phyloP scores from a whole-genome alignment of 2,797 vertebrate genomes.

The Sandelia bainsii region DNA sequence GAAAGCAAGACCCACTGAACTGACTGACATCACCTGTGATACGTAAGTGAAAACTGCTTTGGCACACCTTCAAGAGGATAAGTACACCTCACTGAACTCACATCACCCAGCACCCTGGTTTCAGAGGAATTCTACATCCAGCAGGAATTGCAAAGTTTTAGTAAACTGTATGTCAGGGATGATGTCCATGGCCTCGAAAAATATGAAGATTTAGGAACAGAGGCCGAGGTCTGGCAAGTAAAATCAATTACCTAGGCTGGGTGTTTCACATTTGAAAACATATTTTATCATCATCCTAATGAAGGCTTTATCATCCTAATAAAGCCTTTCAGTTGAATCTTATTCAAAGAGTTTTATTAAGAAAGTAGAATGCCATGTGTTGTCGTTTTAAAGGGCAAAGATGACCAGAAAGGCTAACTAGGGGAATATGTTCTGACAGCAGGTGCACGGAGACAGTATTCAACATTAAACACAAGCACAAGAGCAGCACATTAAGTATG shows the following conservation, averaged over 20 bases:
- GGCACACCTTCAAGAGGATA: slow-evolving; percentile 59
- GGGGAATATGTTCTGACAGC: slow-evolving; percentile 72
- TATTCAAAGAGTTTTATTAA: slow-evolving; percentile 49
- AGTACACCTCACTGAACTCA: slow-evolving; percentile 57
- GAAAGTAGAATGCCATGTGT: slow-evolving; percentile 65
- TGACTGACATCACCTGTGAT: slow-evolving; percentile 80
- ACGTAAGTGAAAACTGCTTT: slow-evolving; percentile 63
- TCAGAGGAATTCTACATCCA: slow-evolving; percentile 24
- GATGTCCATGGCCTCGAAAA: slow-evolving; percentile 24
- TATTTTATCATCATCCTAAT: slow-evolving; percentile 12
- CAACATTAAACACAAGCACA: slow-evolving; percentile 67
- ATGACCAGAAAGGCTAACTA: slow-evolving; percentile 69
- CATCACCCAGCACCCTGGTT: slow-evolving; percentile 39
- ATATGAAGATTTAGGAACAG: slow-evolving; percentile 22
- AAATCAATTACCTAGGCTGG: slow-evolving; percentile 35
- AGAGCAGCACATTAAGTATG: slow-evolving; percentile 44
- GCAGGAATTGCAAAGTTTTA: slow-evolving; percentile 26
- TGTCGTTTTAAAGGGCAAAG: slow-evolving; percentile 78
- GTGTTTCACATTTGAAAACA: slow-evolving; percentile 35
- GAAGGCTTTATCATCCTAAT: slow-evolving; percentile 30
- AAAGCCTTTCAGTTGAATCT: slow-evolving; percentile 33
- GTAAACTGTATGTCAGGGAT: slow-evolving; percentile 28
- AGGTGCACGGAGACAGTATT: slow-evolving; percentile 59
- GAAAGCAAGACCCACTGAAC: slow-evolving; percentile 71
- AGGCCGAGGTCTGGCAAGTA: slow-evolving; percentile 21